These are phyloP conservation scores for Gambelia wislizenii DNA, from an alignment of 2,797 vertebrate species.

Conservation along the genomic window DNA sequence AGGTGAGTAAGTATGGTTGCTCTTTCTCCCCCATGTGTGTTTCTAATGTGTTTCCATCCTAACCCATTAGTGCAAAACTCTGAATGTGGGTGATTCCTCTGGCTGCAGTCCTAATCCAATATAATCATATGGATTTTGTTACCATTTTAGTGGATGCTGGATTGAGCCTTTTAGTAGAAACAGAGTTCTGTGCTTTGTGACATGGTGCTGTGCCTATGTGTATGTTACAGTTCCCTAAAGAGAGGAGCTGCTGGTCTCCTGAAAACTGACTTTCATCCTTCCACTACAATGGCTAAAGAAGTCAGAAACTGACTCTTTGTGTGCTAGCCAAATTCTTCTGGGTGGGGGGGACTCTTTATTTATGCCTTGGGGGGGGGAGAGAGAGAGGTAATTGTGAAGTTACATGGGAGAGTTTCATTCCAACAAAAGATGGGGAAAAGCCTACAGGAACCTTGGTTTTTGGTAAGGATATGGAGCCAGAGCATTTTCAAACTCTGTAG, in stretches of 20 bases:
- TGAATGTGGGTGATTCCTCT: neutral
- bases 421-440: neutral
- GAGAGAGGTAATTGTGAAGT: neutral
- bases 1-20: neutral
- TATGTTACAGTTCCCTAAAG: neutral
- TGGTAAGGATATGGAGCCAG: neutral
- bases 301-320: neutral
- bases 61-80: constrained; percentile 2
- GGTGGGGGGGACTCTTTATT: neutral
- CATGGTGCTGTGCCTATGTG: neutral
- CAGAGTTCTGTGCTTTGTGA: constrained; percentile 30
- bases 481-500: neutral
- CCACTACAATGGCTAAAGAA: neutral
- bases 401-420: neutral
- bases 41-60: constrained; percentile 1
- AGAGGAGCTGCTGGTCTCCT: neutral
- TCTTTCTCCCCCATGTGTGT: neutral
- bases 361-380: neutral
- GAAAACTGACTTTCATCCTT: neutral
- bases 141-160: neutral
- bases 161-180: neutral
- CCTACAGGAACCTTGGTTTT: neutral
- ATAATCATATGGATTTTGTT: neutral
- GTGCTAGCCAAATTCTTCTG: neutral
- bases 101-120: neutral